Conservation (phyloP, 2,113 vertebrate genomes). For the Hippocampus abdominalis region DNA sequence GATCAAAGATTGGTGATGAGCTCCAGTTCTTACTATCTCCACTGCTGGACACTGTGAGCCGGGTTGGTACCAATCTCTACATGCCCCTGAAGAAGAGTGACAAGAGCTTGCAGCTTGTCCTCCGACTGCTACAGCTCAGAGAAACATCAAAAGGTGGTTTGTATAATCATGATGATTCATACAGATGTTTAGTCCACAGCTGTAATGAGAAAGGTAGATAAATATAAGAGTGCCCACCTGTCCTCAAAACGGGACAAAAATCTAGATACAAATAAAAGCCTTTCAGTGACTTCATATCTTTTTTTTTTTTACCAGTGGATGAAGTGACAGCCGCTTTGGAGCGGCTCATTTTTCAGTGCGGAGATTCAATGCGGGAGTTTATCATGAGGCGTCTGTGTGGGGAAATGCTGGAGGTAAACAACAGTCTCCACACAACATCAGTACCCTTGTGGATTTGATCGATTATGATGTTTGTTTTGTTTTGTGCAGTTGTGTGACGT, state of each 20-base stretch:
- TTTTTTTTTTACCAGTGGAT: slow-evolving; percentile 62
- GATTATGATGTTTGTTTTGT: not conserved
- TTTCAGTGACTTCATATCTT: not conserved
- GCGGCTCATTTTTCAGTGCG: slow-evolving; percentile 56
- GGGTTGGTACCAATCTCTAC: slow-evolving; percentile 85
- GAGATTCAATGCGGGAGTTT: slow-evolving; percentile 80
- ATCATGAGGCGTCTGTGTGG: slow-evolving; percentile 77
- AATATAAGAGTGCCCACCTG: no score
- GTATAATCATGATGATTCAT: slow-evolving; percentile 24
- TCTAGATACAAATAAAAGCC: not conserved
- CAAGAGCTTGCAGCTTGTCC: slow-evolving; percentile 85
- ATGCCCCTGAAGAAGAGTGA: slow-evolving; percentile 83
- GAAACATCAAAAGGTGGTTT: slow-evolving; percentile 37
- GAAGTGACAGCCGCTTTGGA: slow-evolving; percentile 62
- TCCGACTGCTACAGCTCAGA: slow-evolving; percentile 76
- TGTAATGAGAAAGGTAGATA: not conserved
- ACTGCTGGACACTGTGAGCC: slow-evolving; percentile 82
- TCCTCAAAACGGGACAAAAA: not conserved
- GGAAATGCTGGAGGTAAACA: slow-evolving; percentile 80
- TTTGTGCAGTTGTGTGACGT: slow-evolving; percentile 65
- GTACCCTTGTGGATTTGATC: not conserved
- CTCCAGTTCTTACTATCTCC: slow-evolving; percentile 80
- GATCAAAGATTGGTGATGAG: slow-evolving; percentile 45
- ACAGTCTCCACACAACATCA: not conserved
- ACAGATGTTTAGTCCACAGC: not conserved